These are phyloP conservation scores for Chaenocephalus aceratus DNA, from an alignment of 2,113 vertebrate genomes.

Conservation along the genomic window DNA sequence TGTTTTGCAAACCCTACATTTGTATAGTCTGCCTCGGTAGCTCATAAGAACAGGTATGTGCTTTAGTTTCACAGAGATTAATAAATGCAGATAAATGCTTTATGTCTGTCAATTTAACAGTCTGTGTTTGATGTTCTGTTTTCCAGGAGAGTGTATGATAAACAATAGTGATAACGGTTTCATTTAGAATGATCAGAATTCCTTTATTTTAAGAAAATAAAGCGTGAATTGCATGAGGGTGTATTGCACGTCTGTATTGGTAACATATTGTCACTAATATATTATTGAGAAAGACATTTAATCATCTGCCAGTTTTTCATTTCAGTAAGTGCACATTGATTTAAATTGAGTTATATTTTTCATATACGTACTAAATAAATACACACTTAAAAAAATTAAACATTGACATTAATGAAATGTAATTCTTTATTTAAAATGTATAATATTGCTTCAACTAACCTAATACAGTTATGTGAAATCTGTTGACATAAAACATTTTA, in stretches of 20 bases:
- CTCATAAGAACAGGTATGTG: slow-evolving; percentile 1
- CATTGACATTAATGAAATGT: too few relatives aligned
- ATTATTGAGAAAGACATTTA: background rate
- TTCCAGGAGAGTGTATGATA: background rate
- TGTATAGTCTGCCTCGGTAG: background rate
- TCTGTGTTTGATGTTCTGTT: background rate
- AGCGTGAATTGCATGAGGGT: too few relatives aligned
- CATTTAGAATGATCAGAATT: background rate
- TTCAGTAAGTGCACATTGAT: background rate
- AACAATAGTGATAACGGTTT: background rate
- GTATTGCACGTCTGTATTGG: background rate
- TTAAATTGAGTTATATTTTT: background rate
- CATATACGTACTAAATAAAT: background rate
- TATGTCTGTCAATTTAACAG: background rate
- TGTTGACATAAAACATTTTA: too few relatives aligned
- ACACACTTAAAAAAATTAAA: too few relatives aligned
- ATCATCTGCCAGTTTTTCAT: background rate
- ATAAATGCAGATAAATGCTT: background rate
- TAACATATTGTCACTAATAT: background rate
- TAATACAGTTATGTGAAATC: too few relatives aligned
- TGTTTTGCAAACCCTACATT: background rate
- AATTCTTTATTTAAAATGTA: too few relatives aligned
- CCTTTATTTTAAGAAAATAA: too few relatives aligned
- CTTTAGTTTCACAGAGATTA: background rate
- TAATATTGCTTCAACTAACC: too few relatives aligned